Evolutionary conservation across 2,113 vertebrate genomes (phyloP).

Genomic region (Ariopsis seemanni): DNA sequence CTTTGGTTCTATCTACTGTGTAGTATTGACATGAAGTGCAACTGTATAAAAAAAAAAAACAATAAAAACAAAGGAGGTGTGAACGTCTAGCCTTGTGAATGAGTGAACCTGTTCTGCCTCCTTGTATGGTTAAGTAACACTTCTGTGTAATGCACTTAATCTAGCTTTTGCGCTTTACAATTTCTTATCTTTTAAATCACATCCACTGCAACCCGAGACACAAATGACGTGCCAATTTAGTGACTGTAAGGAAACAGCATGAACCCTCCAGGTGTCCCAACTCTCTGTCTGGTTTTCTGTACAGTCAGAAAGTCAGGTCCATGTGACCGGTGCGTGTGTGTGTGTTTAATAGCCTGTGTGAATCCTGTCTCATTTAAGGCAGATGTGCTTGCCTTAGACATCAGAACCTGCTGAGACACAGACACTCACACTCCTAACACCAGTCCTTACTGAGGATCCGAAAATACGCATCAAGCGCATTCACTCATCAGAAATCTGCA

Average conservation of each 20-base stretch:
- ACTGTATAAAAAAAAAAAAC: not conserved
- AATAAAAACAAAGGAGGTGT: not conserved
- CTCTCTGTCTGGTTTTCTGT: no score
- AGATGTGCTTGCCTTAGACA: constrained; percentile 55
- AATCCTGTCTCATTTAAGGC: constrained; percentile 63
- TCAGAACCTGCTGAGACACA: constrained; percentile 27
- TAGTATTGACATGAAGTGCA: not conserved
- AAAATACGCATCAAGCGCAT: constrained; percentile 12
- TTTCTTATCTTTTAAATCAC: not conserved
- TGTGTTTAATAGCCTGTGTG: constrained; percentile 59
- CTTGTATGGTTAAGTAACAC: not conserved
- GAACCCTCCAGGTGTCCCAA: not conserved
- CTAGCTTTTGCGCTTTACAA: not conserved
- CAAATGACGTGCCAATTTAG: no score
- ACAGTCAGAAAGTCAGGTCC: not conserved
- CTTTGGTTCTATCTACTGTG: not conserved
- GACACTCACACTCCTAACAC: not conserved
- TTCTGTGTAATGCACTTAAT: no score
- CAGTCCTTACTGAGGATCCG: not conserved
- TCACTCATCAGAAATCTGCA: constrained; percentile 9
- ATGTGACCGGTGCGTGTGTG: constrained; percentile 36
- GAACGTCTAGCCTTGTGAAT: not conserved
- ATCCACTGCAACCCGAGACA: not conserved
- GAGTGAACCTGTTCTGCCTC: constrained; percentile 14
- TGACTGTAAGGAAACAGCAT: not conserved